Evolutionary conservation across 2,113 vertebrate species (phyloP).

Genomic region (Corythoichthys haematopterus): DNA sequence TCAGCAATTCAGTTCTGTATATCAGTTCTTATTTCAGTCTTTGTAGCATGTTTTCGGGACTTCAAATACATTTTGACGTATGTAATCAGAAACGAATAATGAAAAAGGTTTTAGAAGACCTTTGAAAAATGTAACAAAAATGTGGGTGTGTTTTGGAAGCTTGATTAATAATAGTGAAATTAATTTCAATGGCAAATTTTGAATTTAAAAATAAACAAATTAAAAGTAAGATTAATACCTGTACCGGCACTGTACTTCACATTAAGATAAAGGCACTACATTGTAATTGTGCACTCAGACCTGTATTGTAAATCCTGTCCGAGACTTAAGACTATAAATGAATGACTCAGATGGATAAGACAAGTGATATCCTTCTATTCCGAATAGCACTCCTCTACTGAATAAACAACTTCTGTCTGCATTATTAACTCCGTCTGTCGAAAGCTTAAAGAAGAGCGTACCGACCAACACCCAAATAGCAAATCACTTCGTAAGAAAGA

Average conservation of each 20-base stretch:
- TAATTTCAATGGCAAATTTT: no score
- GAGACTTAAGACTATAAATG: constrained; percentile 17
- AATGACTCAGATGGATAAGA: constrained; percentile 3
- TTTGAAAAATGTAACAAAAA: no score
- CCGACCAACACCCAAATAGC: constrained; percentile 28
- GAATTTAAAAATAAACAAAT: no score
- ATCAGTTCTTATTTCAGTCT: no score
- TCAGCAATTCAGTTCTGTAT: no score
- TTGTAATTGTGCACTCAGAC: not conserved
- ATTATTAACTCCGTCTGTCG: constrained; percentile 32
- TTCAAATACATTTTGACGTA: no score
- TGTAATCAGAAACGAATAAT: no score
- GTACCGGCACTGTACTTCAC: not conserved
- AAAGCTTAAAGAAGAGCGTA: constrained; percentile 37
- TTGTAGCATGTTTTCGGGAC: no score
- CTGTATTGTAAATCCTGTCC: not conserved
- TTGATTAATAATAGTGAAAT: no score
- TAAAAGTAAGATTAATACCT: no score
- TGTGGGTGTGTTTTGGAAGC: no score
- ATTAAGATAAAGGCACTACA: not conserved
- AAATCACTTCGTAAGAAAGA: constrained; percentile 23
- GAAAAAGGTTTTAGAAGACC: no score
- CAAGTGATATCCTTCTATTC: constrained; percentile 18
- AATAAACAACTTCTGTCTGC: constrained; percentile 21
- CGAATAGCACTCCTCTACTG: constrained; percentile 14